A percentile compares a stretch with the other conserved stretches of the same genome.
These are phyloP conservation scores for Microtus ochrogaster DNA, from an alignment of 2,113 vertebrate species.

Conservation along the genomic window DNA sequence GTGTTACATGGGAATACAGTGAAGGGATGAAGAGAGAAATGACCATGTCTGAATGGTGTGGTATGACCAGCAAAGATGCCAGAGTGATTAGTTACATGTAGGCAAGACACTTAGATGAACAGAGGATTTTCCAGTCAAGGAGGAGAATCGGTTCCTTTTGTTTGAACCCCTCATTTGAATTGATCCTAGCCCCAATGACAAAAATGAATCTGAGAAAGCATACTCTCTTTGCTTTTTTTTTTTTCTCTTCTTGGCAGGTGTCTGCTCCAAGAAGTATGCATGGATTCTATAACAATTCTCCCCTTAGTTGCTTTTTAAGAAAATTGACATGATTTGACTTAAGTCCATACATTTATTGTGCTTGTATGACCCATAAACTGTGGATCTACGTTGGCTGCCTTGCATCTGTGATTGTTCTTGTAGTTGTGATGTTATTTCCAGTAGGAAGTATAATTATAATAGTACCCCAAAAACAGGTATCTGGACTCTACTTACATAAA, in stretches of 20 bases:
- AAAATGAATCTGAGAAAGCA: neutral
- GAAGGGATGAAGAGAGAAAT: neutral
- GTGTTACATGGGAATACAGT: no score
- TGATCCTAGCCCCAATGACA: neutral
- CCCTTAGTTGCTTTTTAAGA: neutral
- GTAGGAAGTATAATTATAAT: neutral
- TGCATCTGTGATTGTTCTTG: no score
- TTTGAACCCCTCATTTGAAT: neutral
- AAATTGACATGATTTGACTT: neutral
- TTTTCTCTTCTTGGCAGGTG: neutral
- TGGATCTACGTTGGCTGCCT: fast-evolving
- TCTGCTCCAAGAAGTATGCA: neutral
- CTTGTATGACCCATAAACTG: neutral
- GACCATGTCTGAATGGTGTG: neutral
- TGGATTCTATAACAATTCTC: neutral
- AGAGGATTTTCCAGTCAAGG: neutral
- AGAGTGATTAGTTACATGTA: neutral
- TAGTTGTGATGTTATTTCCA: neutral
- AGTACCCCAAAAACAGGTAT: neutral
- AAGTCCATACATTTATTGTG: neutral
- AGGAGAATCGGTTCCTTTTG: neutral
- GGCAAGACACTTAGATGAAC: neutral
- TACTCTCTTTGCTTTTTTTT: neutral
- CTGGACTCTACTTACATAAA: neutral
- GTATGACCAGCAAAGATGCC: neutral